phyloP scores from a whole-genome alignment of 2,113 vertebrate species.

The Prunella fulvescens region DNA sequence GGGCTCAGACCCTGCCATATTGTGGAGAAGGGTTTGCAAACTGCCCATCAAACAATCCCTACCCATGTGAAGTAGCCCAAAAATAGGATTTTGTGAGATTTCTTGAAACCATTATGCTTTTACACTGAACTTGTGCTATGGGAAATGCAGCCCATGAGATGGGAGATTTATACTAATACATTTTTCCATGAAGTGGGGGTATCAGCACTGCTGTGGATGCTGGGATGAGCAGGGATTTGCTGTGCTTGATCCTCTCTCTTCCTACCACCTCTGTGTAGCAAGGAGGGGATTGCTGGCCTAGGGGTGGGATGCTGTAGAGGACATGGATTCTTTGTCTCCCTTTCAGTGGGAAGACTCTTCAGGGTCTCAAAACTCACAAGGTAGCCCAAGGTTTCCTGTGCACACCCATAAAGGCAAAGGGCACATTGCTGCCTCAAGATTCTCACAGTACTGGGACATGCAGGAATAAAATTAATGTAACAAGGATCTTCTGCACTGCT shows the following conservation, averaged over 20 bases:
- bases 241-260: not conserved
- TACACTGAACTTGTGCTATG: not conserved
- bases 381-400: not conserved
- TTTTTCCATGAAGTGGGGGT: not conserved
- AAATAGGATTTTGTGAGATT: not conserved
- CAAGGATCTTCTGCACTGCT: not conserved
- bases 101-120: not conserved
- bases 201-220: not conserved
- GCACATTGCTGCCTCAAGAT: accelerated
- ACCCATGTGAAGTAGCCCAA: not conserved
- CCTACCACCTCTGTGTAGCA: accelerated
- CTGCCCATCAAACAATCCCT: not conserved
- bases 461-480: accelerated
- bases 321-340: accelerated
- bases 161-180: not conserved
- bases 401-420: not conserved
- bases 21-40: not conserved
- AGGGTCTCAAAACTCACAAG: not conserved
- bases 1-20: not conserved
- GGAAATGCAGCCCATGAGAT: accelerated
- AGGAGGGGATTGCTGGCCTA: not conserved
- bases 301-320: not conserved
- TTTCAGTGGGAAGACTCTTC: not conserved
- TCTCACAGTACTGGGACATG: not conserved
- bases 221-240: not conserved